Conservation (phyloP, 2,113 vertebrate species). For the Terrapene triunguis region DNA sequence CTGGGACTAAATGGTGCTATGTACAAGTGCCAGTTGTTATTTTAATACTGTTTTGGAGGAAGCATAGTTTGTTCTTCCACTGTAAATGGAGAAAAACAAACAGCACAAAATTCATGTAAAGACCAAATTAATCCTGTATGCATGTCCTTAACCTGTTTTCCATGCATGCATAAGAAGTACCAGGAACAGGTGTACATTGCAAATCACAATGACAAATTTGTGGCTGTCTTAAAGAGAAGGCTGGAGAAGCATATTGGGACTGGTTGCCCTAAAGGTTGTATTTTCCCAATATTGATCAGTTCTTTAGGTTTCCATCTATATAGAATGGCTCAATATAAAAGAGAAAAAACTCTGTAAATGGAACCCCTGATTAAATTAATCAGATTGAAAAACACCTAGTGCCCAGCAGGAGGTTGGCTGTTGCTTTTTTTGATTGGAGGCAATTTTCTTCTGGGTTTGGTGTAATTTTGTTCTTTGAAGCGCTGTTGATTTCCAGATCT, state of each 20-base stretch:
- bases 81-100: neutral
- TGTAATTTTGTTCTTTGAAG: conserved; percentile 21
- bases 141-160: conserved; percentile 38
- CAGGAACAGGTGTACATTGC: neutral
- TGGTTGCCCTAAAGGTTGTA: neutral
- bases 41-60: neutral
- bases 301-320: neutral
- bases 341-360: neutral
- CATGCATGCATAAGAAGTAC: neutral
- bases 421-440: conserved; percentile 8
- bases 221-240: neutral
- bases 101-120: neutral
- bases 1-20: neutral
- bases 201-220: neutral
- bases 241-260: conserved; percentile 4
- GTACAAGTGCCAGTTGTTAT: neutral
- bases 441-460: conserved; percentile 45
- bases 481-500: conserved; percentile 35
- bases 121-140: neutral
- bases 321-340: neutral
- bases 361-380: conserved; percentile 16
- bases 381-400: neutral
- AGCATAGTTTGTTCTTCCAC: neutral
- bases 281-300: conserved; percentile 10
- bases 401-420: conserved; percentile 1